Evolutionary conservation across 2,113 vertebrate species (phyloP), one percentile per base, ranked within the genome.

Genomic region (Sterrhoptilus dennistouni): DNA sequence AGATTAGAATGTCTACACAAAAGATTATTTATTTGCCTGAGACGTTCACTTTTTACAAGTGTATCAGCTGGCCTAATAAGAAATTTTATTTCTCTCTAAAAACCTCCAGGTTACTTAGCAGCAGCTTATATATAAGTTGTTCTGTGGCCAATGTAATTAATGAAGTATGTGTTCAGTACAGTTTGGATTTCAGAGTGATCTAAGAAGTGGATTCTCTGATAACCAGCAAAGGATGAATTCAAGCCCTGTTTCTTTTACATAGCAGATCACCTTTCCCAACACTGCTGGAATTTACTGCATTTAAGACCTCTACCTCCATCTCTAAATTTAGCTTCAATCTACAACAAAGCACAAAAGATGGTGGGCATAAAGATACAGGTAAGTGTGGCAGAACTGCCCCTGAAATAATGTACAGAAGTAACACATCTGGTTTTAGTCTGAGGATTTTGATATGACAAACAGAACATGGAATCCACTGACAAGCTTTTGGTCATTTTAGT

Each of bases 1-100:
- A 93, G 75, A 85, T 95, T 90, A 93, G 61, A 79, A 85, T n/a
- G 63, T 61, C 86, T 61, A 57, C 68, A 70, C 54, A 89, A 77
- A 95, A 89, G 42, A 74, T 83, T 65, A 83, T 42, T 89, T 95
- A 42, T 45, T 22, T 80, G 45, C 35, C 54, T 53, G 18, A 83
- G 54, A 90, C 20, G n/a, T 50, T 35, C 15, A 31, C 13, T 83
- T 88, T 88, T 89, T 86, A 77, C n/a, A 83, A 25, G 28, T 77
- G 23, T 76, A 86, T 95, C 59, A 86, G 10, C 42, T 74, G 83
- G 13, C 20, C 36, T 77, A 89, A 77, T 23, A 72, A 52, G 66
- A 90, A 50, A 77, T 83, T 89, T 69, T 80, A 83, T 86, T 86
- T 81, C 60, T 61, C 31, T 29, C 54, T 77, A 77, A 92, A 90